Base-by-base conservation (phyloP, 1,140 invertebrate species). In the Marisa cornuarietis region DNA sequence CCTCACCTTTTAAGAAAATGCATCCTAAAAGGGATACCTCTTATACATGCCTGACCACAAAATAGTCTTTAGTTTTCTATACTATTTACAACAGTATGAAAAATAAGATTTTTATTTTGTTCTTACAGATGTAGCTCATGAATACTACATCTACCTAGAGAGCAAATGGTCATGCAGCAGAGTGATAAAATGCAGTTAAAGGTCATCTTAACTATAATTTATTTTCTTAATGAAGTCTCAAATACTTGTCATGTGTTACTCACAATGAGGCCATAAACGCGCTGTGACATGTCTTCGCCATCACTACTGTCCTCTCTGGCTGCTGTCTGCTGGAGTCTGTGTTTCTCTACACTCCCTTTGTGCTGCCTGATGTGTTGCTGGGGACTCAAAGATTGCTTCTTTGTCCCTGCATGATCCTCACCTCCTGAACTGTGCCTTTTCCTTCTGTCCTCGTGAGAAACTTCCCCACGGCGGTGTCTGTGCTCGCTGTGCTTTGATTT, bases 321-420 rank as follows among this genome's bases (percentile, higher is more conserved):
- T 72, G 66, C 22, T 6, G 20, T n/a, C 4, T 63, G 49, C n/a
- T 9, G 14, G n/a, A 14, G 20, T 49, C 61, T 68, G 8, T 20
- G 9, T 24, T 79, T 71, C 22, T 72, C 58, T 26, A 71, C 49
- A 66, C 42, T 79, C 24, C 49, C 49, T 22, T 61, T 78, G 26
- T n/a, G 26, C 81, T 58, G 68, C 73, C 72, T 79, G 74, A 11
- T 76, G 69, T 68, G 77, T 65, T 61, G 71, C 62, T 13, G 22
- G 24, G 68, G 77, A 49, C 61, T 79, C 31, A 31, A 61, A 54
- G 58, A 52, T 71, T 24, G 26, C n/a, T 31, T 58, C 62, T 68
- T 72, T 22, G 66, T 77, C n/a, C 65, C 68, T 61, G 18, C 49
- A 63, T 49, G 20, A 49, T 68, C 63, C 18, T 72, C 68, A 26